These are phyloP conservation scores for Xyrauchen texanus DNA, from an alignment of 2,113 vertebrate genomes.

Conservation along the genomic window DNA sequence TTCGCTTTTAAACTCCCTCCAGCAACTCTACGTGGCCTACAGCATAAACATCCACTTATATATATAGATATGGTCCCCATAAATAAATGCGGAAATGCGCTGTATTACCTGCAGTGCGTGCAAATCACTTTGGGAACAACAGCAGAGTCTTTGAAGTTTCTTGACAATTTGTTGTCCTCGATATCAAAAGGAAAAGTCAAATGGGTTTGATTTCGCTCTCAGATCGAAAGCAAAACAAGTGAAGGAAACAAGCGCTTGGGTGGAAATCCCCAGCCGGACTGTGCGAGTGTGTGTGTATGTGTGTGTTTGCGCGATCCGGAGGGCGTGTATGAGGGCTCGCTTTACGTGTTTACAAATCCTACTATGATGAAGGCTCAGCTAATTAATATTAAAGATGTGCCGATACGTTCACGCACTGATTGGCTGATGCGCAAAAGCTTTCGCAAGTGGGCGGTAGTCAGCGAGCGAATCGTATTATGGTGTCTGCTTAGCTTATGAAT, in stretches of 20 bases:
- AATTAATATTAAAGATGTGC: not conserved
- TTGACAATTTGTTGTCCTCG: constrained; percentile 42
- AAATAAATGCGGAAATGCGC: constrained; percentile 54
- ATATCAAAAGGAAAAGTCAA: constrained; percentile 81
- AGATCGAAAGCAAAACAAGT: constrained; percentile 99
- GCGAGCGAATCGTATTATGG: not conserved
- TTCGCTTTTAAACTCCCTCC: constrained; percentile 56
- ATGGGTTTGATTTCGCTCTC: constrained; percentile 74
- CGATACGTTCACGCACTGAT: not conserved
- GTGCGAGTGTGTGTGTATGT: constrained; percentile 60
- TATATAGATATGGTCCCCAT: not conserved
- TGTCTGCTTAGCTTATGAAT: not conserved
- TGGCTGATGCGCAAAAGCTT: not conserved
- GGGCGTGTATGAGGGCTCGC: constrained; percentile 8
- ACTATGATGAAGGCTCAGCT: not conserved
- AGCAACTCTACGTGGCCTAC: constrained; percentile 12
- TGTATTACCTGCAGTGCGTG: constrained; percentile 54
- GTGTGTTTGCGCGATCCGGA: not conserved
- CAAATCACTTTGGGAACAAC: constrained; percentile 12
- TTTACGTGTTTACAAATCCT: constrained; percentile 2
- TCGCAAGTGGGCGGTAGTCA: not conserved
- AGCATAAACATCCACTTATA: constrained; percentile 30
- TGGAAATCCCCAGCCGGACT: constrained; percentile 84
- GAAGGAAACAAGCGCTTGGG: constrained; percentile 77
- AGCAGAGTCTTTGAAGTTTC: not conserved